Evolutionary conservation across 2,888 invertebrate genomes (phyloP).

Genomic region (Aspidapion aeneum): DNA sequence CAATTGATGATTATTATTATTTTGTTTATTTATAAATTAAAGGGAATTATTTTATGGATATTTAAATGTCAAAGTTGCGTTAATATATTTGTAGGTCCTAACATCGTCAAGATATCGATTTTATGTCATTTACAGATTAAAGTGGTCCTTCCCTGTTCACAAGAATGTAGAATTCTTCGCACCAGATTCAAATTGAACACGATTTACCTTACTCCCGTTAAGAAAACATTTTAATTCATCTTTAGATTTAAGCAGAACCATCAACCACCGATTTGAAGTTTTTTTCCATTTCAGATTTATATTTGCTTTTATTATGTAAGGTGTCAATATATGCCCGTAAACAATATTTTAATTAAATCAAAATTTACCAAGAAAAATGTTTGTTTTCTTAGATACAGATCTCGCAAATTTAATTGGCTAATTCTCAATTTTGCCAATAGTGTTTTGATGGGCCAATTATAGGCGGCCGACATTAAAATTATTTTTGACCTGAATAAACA

Average conservation of each 20-base stretch:
- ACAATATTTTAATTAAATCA: too few relatives aligned
- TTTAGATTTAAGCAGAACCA: neutral
- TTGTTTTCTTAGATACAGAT: too few relatives aligned
- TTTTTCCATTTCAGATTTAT: neutral
- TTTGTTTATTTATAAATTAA: too few relatives aligned
- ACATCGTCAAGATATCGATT: constrained; percentile 42
- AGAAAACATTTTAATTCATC: neutral
- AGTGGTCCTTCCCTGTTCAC: constrained; percentile 30
- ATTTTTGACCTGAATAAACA: too few relatives aligned
- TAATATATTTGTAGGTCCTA: constrained; percentile 1
- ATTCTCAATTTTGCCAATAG: too few relatives aligned
- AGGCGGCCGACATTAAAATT: too few relatives aligned
- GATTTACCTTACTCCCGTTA: neutral
- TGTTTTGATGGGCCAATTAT: too few relatives aligned
- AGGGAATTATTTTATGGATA: too few relatives aligned
- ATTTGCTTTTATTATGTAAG: neutral
- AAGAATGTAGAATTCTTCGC: constrained; percentile 19
- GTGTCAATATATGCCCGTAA: neutral
- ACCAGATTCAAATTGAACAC: neutral
- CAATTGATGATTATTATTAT: too few relatives aligned
- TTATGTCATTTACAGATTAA: constrained; percentile 47
- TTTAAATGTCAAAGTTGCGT: too few relatives aligned
- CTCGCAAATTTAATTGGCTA: too few relatives aligned
- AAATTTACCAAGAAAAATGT: too few relatives aligned
- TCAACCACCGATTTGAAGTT: neutral